These are phyloP conservation scores for Rhopalosiphum nymphaeae DNA, from an alignment of 2,888 invertebrate species.

Conservation along the genomic window DNA sequence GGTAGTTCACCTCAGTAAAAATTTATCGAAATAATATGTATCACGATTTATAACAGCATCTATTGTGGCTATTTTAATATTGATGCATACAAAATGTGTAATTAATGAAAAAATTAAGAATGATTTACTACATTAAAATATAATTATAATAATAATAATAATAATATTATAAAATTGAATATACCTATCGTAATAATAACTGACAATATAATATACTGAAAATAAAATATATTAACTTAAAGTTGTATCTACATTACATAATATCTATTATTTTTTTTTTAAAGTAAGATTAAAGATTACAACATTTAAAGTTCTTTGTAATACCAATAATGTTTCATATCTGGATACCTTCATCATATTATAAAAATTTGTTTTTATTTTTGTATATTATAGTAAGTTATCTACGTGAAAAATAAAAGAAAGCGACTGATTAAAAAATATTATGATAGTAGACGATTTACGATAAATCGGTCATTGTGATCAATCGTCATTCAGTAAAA, in stretches of 20 bases:
- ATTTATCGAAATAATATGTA: background rate
- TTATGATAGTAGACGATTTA: background rate
- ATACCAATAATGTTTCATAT: background rate
- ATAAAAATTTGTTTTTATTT: background rate
- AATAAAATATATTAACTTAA: no score
- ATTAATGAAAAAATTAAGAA: background rate
- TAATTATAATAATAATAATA: background rate
- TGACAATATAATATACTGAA: no score
- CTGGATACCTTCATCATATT: background rate
- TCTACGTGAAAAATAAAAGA: background rate
- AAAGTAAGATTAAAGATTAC: background rate
- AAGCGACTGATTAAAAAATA: background rate
- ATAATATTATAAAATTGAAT: background rate
- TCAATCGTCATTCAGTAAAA: background rate
- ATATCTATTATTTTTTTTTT: no score
- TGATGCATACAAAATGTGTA: background rate
- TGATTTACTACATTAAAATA: background rate
- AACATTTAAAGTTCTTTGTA: background rate
- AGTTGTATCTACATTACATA: no score
- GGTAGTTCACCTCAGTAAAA: background rate
- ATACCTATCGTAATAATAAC: no score
- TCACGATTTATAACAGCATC: background rate
- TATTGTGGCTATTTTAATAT: background rate
- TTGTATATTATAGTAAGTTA: background rate
- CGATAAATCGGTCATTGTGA: no score